Evolutionary conservation across 2,113 vertebrate genomes (phyloP), one percentile per base, ranked within the genome.

Genomic region (Ovis aries): DNA sequence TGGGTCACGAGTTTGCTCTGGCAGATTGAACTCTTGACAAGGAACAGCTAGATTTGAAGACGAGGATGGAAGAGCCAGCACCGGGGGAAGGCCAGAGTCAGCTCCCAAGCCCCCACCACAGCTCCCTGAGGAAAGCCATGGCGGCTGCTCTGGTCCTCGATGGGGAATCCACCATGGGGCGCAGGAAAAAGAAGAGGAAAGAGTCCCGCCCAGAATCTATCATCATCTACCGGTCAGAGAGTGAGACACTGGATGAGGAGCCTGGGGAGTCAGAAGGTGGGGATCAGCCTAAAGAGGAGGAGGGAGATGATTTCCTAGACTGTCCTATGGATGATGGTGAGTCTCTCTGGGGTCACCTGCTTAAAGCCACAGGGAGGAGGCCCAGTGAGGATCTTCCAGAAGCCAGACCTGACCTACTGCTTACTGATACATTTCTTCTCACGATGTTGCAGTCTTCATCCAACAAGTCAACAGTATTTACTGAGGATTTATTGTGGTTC

Each of bases 191-290:
- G 98, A 99, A 98, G 98, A 99, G 98, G 99, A 99, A 99, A 94
- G 99, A 99, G 96, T 99, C 99, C 3, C 99, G 99, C 7, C 99
- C 99, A 0, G 99, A 99, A 98, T 99, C 99, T 80, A 99, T 99
- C 87, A 99, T 99, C 48, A 99, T 99, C 36, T 99, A 99, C 98
- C 99, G 99, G 8, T 99, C 99, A 0, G 99, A 99, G 40, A 99
- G 98, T 45, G 99, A 99, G 97, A 99, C 98, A 97, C 97, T 94
- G 2, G 98, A 99, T 8, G 99, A 99, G 82, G 99, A 99, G 12
- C 99, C 98, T 27, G 98, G 15, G 0, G 99, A 99, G 57, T 99
- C 99, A 64, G 99, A 99, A 95, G 98, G 98, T 86, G 98, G 98
- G n/a, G 99, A 99, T 95, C 99, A 98, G 77, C 96, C 98, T 81